Evolutionary conservation across 2,888 invertebrate species (phyloP).

Genomic region (Xestoiulus laeticollis): DNA sequence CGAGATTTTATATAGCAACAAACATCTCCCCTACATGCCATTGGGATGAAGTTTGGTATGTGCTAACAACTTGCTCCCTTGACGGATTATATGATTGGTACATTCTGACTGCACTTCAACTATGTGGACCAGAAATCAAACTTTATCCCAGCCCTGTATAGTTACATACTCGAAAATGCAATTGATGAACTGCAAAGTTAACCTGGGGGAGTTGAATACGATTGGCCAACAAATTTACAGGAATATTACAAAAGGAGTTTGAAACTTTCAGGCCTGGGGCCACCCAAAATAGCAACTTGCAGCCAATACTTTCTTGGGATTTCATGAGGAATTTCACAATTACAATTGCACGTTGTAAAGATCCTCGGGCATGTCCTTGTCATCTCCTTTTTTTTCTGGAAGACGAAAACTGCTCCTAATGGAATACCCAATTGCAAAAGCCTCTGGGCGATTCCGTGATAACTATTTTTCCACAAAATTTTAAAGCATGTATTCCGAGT

Average conservation of each 20-base stretch:
- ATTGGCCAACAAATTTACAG: slow-evolving; percentile 2
- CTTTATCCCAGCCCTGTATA: neutral
- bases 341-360: slow-evolving; percentile 15
- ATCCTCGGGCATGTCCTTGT: slow-evolving; percentile 14
- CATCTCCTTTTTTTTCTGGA: slow-evolving; percentile 27
- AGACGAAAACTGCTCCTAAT: slow-evolving; percentile 34
- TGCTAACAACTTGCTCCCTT: too few species aligned
- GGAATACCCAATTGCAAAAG: slow-evolving; percentile 21
- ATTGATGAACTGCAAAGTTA: neutral
- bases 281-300: neutral
- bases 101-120: neutral
- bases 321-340: slow-evolving; percentile 34
- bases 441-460: slow-evolving; percentile 23
- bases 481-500: neutral
- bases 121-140: neutral
- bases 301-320: slow-evolving; percentile 2
- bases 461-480: slow-evolving; percentile 34
- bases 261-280: neutral
- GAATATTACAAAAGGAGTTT: slow-evolving; percentile 34
- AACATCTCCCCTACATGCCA: too few species aligned
- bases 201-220: neutral
- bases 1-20: too few species aligned
- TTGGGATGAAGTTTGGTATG: too few species aligned
- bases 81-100: too few species aligned
- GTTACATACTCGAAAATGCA: neutral